A percentile compares a stretch with the other conserved stretches of the same genome.
phyloP scores from a whole-genome alignment of 2,888 invertebrate genomes.

The Arrhopalites spinosus region DNA sequence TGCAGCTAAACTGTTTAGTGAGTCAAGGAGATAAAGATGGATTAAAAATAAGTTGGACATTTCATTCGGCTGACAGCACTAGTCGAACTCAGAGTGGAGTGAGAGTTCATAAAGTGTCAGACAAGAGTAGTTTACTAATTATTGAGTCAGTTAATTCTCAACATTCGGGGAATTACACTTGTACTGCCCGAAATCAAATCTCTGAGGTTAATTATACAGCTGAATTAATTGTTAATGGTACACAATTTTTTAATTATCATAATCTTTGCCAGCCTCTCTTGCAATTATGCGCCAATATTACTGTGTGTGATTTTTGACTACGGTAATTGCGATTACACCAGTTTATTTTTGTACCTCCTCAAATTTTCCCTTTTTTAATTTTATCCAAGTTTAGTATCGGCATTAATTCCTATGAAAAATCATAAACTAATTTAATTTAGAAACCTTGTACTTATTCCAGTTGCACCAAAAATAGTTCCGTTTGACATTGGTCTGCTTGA shows the following conservation, averaged over 20 bases:
- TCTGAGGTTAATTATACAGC: conserved; percentile 58
- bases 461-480: conserved; percentile 62
- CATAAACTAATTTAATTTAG: too few relatives aligned
- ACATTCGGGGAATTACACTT: conserved; percentile 59
- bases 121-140: conserved; percentile 56
- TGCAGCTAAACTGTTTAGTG: conserved; percentile 71
- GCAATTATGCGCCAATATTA: too few relatives aligned
- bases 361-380: too few relatives aligned
- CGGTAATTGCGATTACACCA: too few relatives aligned
- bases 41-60: conserved; percentile 75
- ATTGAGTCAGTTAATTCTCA: conserved; percentile 57
- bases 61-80: conserved; percentile 65
- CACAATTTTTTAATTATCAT: too few relatives aligned
- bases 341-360: too few relatives aligned
- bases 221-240: conserved; percentile 54
- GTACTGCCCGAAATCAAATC: conserved; percentile 57
- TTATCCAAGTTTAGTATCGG: too few relatives aligned
- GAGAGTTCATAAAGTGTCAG: conserved; percentile 56
- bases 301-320: too few relatives aligned
- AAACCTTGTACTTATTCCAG: too few relatives aligned
- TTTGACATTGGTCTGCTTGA: conserved; percentile 73
- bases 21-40: conserved; percentile 77
- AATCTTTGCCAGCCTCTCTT: too few relatives aligned
- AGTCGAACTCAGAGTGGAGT: conserved; percentile 34
- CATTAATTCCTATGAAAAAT: too few relatives aligned